A percentile compares a stretch with the other conserved stretches of the same genome.
Conservation (phyloP, 1,140 invertebrate genomes). For the Octopus sinensis region DNA sequence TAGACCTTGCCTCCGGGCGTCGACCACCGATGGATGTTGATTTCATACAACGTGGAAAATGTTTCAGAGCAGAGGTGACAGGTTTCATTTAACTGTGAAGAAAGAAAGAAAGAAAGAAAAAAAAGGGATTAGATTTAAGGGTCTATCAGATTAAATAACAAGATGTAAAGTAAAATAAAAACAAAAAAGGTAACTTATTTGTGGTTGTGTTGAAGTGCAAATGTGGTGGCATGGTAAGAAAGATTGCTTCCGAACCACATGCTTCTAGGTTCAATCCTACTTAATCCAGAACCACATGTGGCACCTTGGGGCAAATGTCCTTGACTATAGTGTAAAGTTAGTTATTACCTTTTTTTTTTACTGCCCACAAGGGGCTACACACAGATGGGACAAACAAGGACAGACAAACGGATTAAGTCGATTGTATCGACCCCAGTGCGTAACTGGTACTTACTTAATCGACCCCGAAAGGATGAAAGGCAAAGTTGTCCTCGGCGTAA, state of each 20-base stretch:
- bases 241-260: not conserved
- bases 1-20: not conserved
- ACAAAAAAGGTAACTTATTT: not conserved
- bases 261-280: not conserved
- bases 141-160: not conserved
- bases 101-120: not conserved
- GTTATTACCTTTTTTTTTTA: too few relatives aligned
- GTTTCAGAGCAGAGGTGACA: not conserved
- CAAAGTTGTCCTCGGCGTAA: too few relatives aligned
- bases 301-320: too few relatives aligned
- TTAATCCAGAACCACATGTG: not conserved
- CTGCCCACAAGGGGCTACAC: too few relatives aligned
- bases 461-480: too few relatives aligned
- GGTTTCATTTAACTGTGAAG: not conserved
- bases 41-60: not conserved
- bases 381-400: too few relatives aligned
- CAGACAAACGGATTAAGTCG: too few relatives aligned
- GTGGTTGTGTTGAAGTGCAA: not conserved
- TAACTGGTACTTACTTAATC: too few relatives aligned
- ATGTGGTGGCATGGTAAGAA: not conserved
- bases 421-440: too few relatives aligned
- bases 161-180: not conserved
- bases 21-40: not conserved
- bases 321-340: too few relatives aligned
- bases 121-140: not conserved